These are phyloP conservation scores for Cygnus olor DNA, from an alignment of 2,797 vertebrate species.

Conservation along the genomic window DNA sequence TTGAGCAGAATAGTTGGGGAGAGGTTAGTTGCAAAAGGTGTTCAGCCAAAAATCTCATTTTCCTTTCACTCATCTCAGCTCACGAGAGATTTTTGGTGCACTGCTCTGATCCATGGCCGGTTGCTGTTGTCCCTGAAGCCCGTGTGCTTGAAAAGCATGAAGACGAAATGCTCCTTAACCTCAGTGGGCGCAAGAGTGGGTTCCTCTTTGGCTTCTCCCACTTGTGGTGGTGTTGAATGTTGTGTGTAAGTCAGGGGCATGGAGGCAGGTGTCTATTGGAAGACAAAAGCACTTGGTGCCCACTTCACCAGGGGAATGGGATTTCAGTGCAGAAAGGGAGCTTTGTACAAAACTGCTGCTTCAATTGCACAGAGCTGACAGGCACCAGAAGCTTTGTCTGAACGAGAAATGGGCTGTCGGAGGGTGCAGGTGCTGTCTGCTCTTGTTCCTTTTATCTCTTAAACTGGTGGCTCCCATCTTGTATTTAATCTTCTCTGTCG, in stretches of 20 bases:
- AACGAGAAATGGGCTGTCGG: background rate
- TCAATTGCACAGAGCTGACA: accelerated
- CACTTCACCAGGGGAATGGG: background rate
- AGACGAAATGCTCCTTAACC: background rate
- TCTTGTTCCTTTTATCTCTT: slow-evolving; percentile 45
- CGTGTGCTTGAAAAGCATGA: background rate
- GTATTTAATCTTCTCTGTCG: background rate
- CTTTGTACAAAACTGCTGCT: background rate
- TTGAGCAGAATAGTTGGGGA: background rate
- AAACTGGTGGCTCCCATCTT: background rate
- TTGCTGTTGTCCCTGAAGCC: background rate
- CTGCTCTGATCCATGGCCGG: background rate
- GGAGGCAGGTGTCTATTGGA: background rate
- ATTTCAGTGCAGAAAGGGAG: accelerated
- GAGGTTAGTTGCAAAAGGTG: background rate
- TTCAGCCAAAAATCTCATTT: background rate
- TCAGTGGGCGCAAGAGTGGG: accelerated
- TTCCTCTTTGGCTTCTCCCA: background rate
- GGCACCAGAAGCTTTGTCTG: background rate
- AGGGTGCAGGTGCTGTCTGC: slow-evolving; percentile 50
- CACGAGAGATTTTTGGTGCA: background rate
- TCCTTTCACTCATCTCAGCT: background rate
- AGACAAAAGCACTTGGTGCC: background rate
- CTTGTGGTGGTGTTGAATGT: background rate
- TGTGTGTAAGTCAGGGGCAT: background rate